Evolutionary conservation across 35 echinoderm and acorn worm species (phyloP), one percentile per base, ranked within the genome.

Genomic region (Acanthaster planci): DNA sequence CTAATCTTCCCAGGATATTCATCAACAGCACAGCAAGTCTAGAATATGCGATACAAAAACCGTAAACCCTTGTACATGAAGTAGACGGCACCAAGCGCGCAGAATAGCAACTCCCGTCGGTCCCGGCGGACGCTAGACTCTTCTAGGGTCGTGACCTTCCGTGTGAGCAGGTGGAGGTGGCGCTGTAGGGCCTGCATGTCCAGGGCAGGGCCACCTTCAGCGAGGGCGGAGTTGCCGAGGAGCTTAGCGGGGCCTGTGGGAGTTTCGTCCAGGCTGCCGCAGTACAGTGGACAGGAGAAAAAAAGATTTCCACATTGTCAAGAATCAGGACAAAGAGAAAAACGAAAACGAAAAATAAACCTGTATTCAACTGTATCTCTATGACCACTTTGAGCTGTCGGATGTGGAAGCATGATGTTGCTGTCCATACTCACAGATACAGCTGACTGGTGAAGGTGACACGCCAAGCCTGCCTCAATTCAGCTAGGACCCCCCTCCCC

Each of bases 141-240:
- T 51, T 89, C 87, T 18, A 89, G 59, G 38, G 37, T 31, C 18
- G 60, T 38, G 23, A 89, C 87, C 26, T 82, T 76, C 42, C 80
- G 76, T 8, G 80, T 83, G 15, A 89, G 67, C 0, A 89, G 80
- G 30, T 83, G 37, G n/a, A 89, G 37, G 36, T 78, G 76, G 30
- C 80, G 40, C 34, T 89, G 87, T 55, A 89, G 38, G 39, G 38
- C 40, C 56, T 89, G 79, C 57, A 78, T 51, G 32, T 89, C 87
- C 7, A 76, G 19, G 40, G 2, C 51, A 39, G 60, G 80, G 2
- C 56, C 30, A 32, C 50, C 51, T 37, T 89, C 87, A 26, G 83
- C 50, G 37, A 86, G 39, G 23, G 84, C 38, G 40, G 84, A 78
- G 84, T 78, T 78, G 29, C 29, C 60, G 7, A 31, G 44, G 39